A percentile compares a stretch with the other conserved stretches of the same genome.
phyloP scores from a whole-genome alignment of 1,140 invertebrate species.

The Littorina saxatilis region DNA sequence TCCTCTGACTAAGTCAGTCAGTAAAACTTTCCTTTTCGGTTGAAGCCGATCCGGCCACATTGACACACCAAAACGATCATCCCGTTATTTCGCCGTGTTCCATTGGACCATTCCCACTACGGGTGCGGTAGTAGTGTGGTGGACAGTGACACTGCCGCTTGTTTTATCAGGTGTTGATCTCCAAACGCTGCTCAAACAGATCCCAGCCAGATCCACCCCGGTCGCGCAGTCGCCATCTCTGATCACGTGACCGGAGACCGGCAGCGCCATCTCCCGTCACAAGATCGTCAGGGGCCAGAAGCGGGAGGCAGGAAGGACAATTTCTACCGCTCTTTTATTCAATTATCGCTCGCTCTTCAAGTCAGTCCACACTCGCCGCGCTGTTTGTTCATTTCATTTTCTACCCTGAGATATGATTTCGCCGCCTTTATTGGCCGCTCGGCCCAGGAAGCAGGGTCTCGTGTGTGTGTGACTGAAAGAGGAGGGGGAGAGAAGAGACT shows the following conservation, averaged over 20 bases:
- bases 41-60: too few species aligned
- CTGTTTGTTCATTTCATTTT: constrained; percentile 51
- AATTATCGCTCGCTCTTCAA: constrained; percentile 42
- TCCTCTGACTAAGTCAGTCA: too few species aligned
- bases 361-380: constrained; percentile 30
- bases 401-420: constrained; percentile 44
- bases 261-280: constrained; percentile 23
- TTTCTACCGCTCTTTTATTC: constrained; percentile 37
- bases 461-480: not conserved
- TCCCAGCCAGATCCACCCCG: not conserved
- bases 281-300: not conserved
- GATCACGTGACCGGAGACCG: too few species aligned
- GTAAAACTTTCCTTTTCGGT: too few species aligned
- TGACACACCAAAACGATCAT: too few species aligned
- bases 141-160: not conserved
- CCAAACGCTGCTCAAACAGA: constrained; percentile 34
- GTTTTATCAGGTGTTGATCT: constrained; percentile 40
- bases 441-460: not conserved
- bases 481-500: not conserved
- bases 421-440: constrained; percentile 38
- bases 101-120: too few species aligned
- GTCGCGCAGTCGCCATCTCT: too few species aligned
- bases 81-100: too few species aligned
- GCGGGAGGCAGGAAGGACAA: constrained; percentile 18
- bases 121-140: not conserved